Base-by-base conservation (phyloP, 1,140 invertebrate genomes). In the Phortica variegata region DNA sequence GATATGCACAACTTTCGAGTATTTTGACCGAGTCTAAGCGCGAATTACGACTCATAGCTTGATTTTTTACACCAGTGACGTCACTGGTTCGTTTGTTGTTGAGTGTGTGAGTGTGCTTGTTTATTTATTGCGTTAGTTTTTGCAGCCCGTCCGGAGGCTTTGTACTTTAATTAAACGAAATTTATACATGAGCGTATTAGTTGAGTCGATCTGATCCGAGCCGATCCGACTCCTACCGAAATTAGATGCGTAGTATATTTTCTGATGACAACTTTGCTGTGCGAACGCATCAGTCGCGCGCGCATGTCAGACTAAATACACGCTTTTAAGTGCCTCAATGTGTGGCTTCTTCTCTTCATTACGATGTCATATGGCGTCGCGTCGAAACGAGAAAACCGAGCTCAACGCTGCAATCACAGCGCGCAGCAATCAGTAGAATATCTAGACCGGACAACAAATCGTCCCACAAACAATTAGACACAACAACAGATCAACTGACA, bases 141-240 rank as follows among this genome's bases (percentile, higher is more conserved):
- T n/a, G n/a, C n/a, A n/a, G n/a, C n/a, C n/a, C n/a, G n/a, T 45
- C 49, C 43, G 42, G 54, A 60, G 63, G 57, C 60, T 68, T 63
- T 68, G 60, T 68, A 51, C 60, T 60, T 68, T 60, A 68, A 68
- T 68, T 68, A 60, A 68, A 68, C 57, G 54, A 50, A 68, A 68
- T 68, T 68, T 58, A 47, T 47, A 43, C 60, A 51, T 55, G 43
- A 52, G 23, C 62, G 61, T 58, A 65, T 58, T 65, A 58, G 50
- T 18, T 44, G 55, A 58, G 43, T 62, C 49, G 56, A 51, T 26
- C 23, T 43, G 47, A 44, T 37, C 33, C 23, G 23, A 2, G 41
- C 18, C 50, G 39, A 43, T 48, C 21, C 38, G 29, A 33, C 21
- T n/a, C n/a, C n/a, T n/a, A n/a, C n/a, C n/a, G n/a, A n/a, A n/a